These are phyloP conservation scores for Phenganax marumi DNA, from an alignment of 92 coral and sea anemone genomes.

Conservation along the genomic window DNA sequence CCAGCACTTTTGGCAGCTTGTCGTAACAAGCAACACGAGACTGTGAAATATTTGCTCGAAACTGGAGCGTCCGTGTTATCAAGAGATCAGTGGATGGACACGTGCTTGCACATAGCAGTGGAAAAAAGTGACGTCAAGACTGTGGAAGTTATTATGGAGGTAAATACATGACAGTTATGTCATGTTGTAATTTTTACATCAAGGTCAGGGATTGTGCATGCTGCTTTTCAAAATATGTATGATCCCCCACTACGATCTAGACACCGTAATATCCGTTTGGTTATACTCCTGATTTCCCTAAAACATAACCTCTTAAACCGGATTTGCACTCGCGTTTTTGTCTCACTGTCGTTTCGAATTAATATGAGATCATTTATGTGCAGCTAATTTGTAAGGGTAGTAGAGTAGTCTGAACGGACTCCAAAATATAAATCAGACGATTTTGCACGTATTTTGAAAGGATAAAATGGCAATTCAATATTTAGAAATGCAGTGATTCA, in stretches of 20 bases:
- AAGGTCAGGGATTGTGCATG: not conserved
- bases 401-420: no score
- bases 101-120: conserved; percentile 36
- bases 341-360: no score
- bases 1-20: conserved; percentile 14
- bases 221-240: not conserved
- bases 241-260: not conserved
- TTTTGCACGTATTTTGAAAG: no score
- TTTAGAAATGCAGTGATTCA: conserved; percentile 27
- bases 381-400: no score
- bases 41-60: conserved; percentile 26
- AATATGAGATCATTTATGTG: no score
- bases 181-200: not conserved
- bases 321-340: not conserved
- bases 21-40: not conserved
- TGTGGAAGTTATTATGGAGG: conserved; percentile 38
- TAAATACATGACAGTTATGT: not conserved
- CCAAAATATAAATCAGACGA: no score
- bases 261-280: no score
- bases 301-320: not conserved
- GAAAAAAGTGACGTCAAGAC: conserved; percentile 22
- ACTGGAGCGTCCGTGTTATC: conserved; percentile 16
- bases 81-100: conserved; percentile 9
- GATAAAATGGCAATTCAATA: not conserved
- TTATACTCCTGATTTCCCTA: no score